Base-by-base conservation (phyloP, 2,797 vertebrate species). In the Glossophaga mutica region DNA sequence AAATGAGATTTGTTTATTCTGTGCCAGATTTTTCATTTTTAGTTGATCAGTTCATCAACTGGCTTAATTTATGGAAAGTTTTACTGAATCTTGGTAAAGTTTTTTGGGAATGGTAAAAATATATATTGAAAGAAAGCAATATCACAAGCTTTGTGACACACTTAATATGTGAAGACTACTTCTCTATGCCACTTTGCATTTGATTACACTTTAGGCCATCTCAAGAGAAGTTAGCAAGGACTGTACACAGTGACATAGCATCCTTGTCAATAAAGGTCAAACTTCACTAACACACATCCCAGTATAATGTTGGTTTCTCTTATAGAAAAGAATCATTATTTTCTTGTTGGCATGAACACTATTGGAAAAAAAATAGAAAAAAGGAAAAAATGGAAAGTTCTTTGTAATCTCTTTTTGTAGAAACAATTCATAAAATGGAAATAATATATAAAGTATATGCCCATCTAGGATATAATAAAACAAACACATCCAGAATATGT, bases 211-310 rank as follows among this genome's bases (percentile, higher is more conserved):
- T 95, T 52, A 83, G 26, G 4, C 42, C 70, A 89, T 46, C 65
- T 95, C n/a, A 18, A 85, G 79, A 94, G 42, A 88, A 93, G 68
- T 94, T 92, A 94, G 18, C 15, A 97, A 94, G 5, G 81, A 90
- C 96, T 97, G 94, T 97, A 71, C 85, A 86, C n/a, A 93, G 34
- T 5, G 70, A 82, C 84, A 88, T 15, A 94, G 1, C 85, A 68
- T 67, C 0, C 9, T 95, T 97, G 85, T 86, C 79, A 97, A 96
- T 88, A 95, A 86, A 86, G 34, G 59, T 92, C 95, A 94, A 94
- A 70, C 22, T 96, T 96, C 97, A 89, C 84, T 97, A 71, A 93
- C 52, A 95, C 37, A 44, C 55, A 90, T 96, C 94, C 50, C n/a
- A 85, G 1, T 39, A 55, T 94, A 96, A 95, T 91, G 29, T 92